Conservation (phyloP, 2,888 invertebrate species). For the Caenorhabditis afra region DNA sequence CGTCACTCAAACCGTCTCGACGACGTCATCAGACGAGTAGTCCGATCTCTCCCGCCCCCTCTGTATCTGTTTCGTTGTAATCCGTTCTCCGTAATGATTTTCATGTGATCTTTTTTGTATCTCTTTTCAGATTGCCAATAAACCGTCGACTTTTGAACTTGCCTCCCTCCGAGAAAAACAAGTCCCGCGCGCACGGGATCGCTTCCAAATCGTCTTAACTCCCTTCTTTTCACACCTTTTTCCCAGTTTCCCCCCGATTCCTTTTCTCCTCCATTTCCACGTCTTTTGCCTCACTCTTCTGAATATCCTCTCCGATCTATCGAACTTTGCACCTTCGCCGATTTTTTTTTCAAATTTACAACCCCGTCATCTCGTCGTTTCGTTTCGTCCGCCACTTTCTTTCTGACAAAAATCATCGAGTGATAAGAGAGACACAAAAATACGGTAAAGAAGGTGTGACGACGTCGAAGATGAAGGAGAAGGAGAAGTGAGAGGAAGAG, state of each 20-base stretch:
- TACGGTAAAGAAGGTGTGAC: constrained; percentile 44
- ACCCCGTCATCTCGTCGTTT: too few relatives aligned
- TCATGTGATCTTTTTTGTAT: neutral
- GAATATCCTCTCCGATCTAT: too few relatives aligned
- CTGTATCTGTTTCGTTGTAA: neutral
- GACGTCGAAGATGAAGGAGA: neutral
- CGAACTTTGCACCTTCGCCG: too few relatives aligned
- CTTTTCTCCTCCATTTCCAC: neutral
- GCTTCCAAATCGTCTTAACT: constrained; percentile 51
- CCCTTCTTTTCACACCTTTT: constrained; percentile 14
- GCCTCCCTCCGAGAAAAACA: constrained; percentile 10
- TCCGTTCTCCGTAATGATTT: neutral
- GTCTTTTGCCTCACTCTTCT: too few relatives aligned
- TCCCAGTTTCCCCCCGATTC: neutral
- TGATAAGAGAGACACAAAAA: constrained; percentile 18
- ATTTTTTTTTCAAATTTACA: too few relatives aligned
- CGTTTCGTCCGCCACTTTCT: too few relatives aligned
- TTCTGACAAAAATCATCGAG: neutral
- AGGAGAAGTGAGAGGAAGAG: too few relatives aligned
- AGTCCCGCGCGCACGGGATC: neutral
- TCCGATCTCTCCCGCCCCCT: neutral
- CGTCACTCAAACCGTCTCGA: constrained; percentile 32
- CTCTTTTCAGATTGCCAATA: constrained; percentile 8
- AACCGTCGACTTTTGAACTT: constrained; percentile 24
- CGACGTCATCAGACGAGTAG: constrained; percentile 16